These are phyloP conservation scores for Pectinophora gossypiella DNA, from an alignment of 1,140 invertebrate genomes.

Conservation along the genomic window DNA sequence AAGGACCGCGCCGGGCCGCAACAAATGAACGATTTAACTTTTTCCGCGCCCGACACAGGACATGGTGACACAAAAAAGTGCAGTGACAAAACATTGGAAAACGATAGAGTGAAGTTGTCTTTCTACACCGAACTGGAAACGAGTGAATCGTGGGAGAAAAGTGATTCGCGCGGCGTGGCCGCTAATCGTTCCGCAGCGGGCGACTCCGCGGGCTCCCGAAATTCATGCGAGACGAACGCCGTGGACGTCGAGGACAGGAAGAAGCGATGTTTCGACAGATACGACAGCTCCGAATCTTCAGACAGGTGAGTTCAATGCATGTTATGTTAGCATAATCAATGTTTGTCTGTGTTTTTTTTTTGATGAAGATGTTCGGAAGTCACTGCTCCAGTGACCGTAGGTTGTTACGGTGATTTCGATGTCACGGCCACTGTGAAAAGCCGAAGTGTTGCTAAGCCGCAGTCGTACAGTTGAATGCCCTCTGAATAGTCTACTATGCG, in stretches of 20 bases:
- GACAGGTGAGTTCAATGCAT: conserved; percentile 82
- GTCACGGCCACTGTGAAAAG: conserved; percentile 63
- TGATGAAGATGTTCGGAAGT: conserved; percentile 26
- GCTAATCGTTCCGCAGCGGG: conserved; percentile 42
- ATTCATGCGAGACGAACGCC: conserved; percentile 37
- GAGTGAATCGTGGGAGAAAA: conserved; percentile 68
- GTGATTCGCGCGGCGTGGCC: conserved; percentile 68
- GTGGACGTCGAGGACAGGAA: conserved; percentile 80
- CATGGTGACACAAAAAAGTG: conserved; percentile 72
- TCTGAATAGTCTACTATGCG: conserved; percentile 37
- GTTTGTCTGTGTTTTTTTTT: background rate
- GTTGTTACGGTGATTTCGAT: conserved; percentile 54
- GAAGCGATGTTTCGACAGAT: conserved; percentile 89
- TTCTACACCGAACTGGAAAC: conserved; percentile 62
- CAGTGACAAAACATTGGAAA: conserved; percentile 51
- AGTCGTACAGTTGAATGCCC: conserved; percentile 57
- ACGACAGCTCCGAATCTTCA: conserved; percentile 92
- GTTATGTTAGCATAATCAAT: conserved; percentile 27
- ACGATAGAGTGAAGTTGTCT: conserved; percentile 59
- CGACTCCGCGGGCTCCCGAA: conserved; percentile 39
- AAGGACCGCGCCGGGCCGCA: conserved; percentile 47
- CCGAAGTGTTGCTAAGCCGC: conserved; percentile 44
- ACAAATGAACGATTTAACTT: conserved; percentile 67
- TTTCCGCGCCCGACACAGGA: conserved; percentile 58
- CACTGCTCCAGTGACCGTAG: conserved; percentile 47